Evolutionary conservation across 1,140 invertebrate species (phyloP).

Genomic region (Cydia fagiglandana): DNA sequence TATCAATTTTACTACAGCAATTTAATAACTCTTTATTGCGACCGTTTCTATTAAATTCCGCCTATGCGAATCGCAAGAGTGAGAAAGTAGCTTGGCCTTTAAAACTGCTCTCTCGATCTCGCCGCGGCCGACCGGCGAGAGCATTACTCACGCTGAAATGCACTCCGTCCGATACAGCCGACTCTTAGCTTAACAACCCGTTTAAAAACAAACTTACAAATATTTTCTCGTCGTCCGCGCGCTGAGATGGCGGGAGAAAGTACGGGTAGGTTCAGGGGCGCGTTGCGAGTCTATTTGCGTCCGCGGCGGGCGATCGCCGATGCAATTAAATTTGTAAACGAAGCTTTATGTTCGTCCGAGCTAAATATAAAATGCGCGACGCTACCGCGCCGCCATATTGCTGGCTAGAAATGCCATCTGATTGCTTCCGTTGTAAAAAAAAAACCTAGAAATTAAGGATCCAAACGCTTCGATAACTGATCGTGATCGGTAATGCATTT

Average conservation of each 20-base stretch:
- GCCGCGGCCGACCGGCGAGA: slow-evolving; percentile 30
- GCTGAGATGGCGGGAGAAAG: slow-evolving; percentile 57
- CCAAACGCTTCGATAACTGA: neutral
- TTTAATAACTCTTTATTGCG: slow-evolving; percentile 22
- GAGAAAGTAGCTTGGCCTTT: slow-evolving; percentile 30
- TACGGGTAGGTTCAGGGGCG: slow-evolving; percentile 75
- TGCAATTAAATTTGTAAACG: slow-evolving; percentile 77
- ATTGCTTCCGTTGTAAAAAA: slow-evolving; percentile 45
- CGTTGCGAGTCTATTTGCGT: slow-evolving; percentile 67
- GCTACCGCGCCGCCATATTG: slow-evolving; percentile 52
- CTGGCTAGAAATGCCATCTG: slow-evolving; percentile 41
- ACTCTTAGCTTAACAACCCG: slow-evolving; percentile 29
- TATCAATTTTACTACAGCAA: slow-evolving; percentile 13
- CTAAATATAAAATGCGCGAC: slow-evolving; percentile 68
- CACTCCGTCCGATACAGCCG: slow-evolving; percentile 27
- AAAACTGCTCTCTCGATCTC: slow-evolving; percentile 30
- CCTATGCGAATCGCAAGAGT: slow-evolving; percentile 21
- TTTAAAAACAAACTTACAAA: slow-evolving; percentile 46
- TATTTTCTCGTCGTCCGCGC: slow-evolving; percentile 42
- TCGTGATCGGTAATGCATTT: slow-evolving; percentile 6
- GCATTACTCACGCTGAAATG: slow-evolving; percentile 35
- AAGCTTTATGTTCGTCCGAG: slow-evolving; percentile 67
- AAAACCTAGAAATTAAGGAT: neutral
- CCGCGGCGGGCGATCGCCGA: slow-evolving; percentile 72
- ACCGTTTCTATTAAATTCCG: slow-evolving; percentile 15